Base-by-base conservation (phyloP, 2,888 invertebrate species). In the Pollenia labialis region DNA sequence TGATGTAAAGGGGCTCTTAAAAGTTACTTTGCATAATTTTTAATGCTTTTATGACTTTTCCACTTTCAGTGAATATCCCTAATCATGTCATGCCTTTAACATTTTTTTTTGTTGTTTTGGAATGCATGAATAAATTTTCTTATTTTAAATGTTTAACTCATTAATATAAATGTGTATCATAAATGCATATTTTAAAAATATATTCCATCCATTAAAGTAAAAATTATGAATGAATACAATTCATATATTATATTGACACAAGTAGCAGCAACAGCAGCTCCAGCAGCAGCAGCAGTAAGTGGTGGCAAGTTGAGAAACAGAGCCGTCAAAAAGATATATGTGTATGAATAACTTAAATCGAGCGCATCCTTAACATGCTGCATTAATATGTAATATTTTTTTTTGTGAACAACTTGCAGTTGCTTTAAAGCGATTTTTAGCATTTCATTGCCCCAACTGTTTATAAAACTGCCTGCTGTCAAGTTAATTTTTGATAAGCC, bases 251-350 rank as follows among this genome's bases (percentile, higher is more conserved):
- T 81, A 64, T 66, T 81, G 74, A 77, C 82, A 83, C 83, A 83
- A 83, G 75, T 64, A 79, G 62, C 18, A 77, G 40, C 42, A 79
- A 18, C 10, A 18, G 56, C 32, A 32, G 32, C 23, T 18, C 18
- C 18, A 2, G 23, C 23, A 23, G 23, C 23, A 23, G 23, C 32
- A 32, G 32, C 32, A 32, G 66, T 42, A 64, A 64, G 50, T 71
- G 76, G 84, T 66, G 69, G 82, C 60, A 81, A 87, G 85, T 60
- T 79, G 80, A 62, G 81, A 77, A 77, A 79, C 75, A 66, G 85
- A 87, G 89, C 88, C 91, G 88, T 89, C 88, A 88, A 87, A 88
- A 88, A 88, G 89, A 89, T 89, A 87, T 88, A 88, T 89, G 89
- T 88, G 88, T 85, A 85, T 89, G 89, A 88, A 88, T 88, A 88